Percentiles rank a stretch among this genome's conserved stretches.
These are phyloP conservation scores for Heteromurus nitidus DNA, from an alignment of 2,888 invertebrate species.

Conservation along the genomic window DNA sequence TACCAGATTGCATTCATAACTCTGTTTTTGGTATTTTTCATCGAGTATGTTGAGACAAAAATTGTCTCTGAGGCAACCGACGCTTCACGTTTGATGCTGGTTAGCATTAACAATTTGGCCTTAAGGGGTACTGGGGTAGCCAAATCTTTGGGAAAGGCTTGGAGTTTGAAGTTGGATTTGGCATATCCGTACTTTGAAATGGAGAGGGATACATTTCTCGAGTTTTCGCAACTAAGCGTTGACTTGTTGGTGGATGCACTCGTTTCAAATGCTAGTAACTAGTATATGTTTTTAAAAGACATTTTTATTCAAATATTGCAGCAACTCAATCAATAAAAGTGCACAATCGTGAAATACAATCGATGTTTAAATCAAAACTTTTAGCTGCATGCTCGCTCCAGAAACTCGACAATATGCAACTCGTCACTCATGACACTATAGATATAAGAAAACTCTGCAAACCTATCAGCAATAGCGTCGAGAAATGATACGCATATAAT, in stretches of 20 bases:
- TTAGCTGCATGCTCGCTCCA: too few relatives aligned
- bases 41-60: slow-evolving; percentile 5
- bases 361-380: too few relatives aligned
- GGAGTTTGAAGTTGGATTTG: slow-evolving; percentile 4
- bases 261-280: not conserved
- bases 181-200: slow-evolving; percentile 18
- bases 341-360: too few relatives aligned
- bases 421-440: too few relatives aligned
- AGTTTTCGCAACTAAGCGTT: slow-evolving; percentile 2
- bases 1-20: slow-evolving; percentile 14
- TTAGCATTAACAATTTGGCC: not conserved
- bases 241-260: not conserved
- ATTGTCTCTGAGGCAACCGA: not conserved
- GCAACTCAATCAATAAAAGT: too few relatives aligned
- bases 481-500: too few relatives aligned
- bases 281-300: too few relatives aligned
- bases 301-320: too few relatives aligned
- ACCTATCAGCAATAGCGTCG: too few relatives aligned
- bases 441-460: too few relatives aligned
- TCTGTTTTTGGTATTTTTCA: not conserved
- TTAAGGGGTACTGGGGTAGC: not conserved
- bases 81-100: not conserved
- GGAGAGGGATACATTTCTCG: slow-evolving; percentile 1
- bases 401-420: too few relatives aligned
- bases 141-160: not conserved